Base-by-base conservation (phyloP, 2,797 vertebrate genomes). In the Alectoris magna region DNA sequence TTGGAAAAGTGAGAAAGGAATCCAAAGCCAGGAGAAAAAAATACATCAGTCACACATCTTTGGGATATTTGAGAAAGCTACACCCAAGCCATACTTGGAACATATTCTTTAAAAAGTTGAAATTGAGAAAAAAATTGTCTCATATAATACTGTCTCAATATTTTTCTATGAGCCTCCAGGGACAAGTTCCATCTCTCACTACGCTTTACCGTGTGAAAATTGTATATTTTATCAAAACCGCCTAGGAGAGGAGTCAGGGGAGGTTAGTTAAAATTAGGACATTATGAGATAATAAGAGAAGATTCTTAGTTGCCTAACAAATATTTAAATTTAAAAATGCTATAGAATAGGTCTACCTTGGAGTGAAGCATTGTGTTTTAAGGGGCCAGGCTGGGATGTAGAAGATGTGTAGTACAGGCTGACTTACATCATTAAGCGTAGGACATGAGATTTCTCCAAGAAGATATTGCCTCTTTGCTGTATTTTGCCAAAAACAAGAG, bases 131-230 rank as follows among this genome's bases (percentile, higher is more conserved):
- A 58, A 7, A 22, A 8, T 39, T 67, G 2, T 8, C 3, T 46
- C 34, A 39, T 13, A 23, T 84, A 59, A 41, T 29, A 22, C 12
- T 46, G 11, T 38, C 36, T 79, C 36, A 58, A 1, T 44, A 44
- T 72, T 31, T 31, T 80, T 90, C 27, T 53, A 36, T 11, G 4
- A 64, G 9, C 17, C 29, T 73, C 29, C 51, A 63, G 18, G 2
- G 1, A 9, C 19, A 58, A 83, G 14, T 12, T 72, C 36, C 8
- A 4, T 63, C 38, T 70, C 41, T 66, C 41, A 21, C 8, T 34
- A 14, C 17, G 22, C 9, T 10, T 39, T 41, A 74, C 22, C 4
- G 9, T 9, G 5, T 0, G 0, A 68, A 85, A 14, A 3, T 11
- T 78, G 5, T 4, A 3, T 72, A 58, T 53, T 31, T 62, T 72